Percentiles rank a stretch among this genome's conserved stretches.
These are phyloP conservation scores for Lobophora halterata DNA, from an alignment of 2,888 invertebrate genomes.

Conservation along the genomic window DNA sequence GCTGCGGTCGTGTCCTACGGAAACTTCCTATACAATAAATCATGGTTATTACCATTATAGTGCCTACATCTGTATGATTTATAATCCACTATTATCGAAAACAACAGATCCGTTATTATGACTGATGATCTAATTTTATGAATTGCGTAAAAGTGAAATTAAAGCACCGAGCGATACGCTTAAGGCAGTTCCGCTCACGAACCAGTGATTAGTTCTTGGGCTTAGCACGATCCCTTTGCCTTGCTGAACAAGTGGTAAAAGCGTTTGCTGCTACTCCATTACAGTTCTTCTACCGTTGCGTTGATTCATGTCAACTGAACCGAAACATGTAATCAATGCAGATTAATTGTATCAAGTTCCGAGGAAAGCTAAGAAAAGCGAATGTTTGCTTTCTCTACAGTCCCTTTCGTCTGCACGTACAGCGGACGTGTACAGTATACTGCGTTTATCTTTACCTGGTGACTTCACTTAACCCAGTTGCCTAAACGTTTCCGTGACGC, in stretches of 20 bases:
- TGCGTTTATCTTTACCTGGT: constrained; percentile 48
- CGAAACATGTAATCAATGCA: constrained; percentile 21
- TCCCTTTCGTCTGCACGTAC: constrained; percentile 47
- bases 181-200: constrained; percentile 14
- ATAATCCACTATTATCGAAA: constrained; percentile 33
- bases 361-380: constrained; percentile 43
- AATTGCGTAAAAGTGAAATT: constrained; percentile 13
- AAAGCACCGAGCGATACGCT: constrained; percentile 1
- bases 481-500: constrained; percentile 56
- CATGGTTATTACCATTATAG: constrained; percentile 63
- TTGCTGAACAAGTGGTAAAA: too few relatives aligned
- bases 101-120: constrained; percentile 11
- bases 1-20: constrained; percentile 55
- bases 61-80: constrained; percentile 39
- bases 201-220: constrained; percentile 4
- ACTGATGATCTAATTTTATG: constrained; percentile 12
- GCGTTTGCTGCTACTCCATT: constrained; percentile 3
- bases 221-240: neutral
- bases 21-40: constrained; percentile 71
- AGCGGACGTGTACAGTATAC: constrained; percentile 36
- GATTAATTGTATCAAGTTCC: constrained; percentile 24
- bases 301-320: constrained; percentile 15
- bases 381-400: constrained; percentile 42
- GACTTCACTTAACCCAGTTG: constrained; percentile 62
- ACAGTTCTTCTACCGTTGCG: constrained; percentile 1